Evolutionary conservation across 2,113 vertebrate species (phyloP).

Genomic region (Burhinus oedicnemus): DNA sequence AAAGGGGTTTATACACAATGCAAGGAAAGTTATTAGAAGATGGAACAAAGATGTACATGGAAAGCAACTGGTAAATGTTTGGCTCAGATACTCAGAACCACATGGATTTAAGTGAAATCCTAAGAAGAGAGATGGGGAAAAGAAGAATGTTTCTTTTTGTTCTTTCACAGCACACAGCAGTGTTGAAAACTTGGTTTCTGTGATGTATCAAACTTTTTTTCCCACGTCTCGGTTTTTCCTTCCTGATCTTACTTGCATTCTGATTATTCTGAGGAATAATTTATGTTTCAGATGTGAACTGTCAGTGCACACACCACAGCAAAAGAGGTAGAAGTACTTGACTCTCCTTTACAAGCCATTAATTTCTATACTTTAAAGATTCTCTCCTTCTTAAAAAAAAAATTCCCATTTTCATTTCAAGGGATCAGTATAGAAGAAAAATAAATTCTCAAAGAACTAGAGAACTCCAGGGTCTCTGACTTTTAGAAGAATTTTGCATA

Average conservation of each 20-base stretch:
- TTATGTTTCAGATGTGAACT: neutral
- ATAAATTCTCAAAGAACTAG: neutral
- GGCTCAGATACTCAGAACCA: neutral
- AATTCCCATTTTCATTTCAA: neutral
- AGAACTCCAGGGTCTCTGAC: neutral
- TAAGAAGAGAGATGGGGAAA: neutral
- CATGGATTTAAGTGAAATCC: neutral
- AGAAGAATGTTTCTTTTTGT: neutral
- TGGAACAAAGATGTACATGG: slow-evolving; percentile 8
- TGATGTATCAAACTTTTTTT: neutral
- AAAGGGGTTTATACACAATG: slow-evolving; percentile 4
- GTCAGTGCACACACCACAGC: neutral
- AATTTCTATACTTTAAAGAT: neutral
- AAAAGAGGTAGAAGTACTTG: neutral
- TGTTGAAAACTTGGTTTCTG: neutral
- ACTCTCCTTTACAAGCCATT: slow-evolving; percentile 3
- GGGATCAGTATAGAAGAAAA: neutral
- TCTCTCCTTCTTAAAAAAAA: neutral
- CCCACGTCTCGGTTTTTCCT: neutral
- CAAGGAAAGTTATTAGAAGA: slow-evolving; percentile 28
- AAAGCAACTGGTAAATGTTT: slow-evolving; percentile 14
- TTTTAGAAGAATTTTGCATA: neutral
- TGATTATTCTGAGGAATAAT: neutral
- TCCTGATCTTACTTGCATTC: neutral
- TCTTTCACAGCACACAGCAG: neutral